Conservation (phyloP, 1,140 invertebrate species). For the Dryas iulia region DNA sequence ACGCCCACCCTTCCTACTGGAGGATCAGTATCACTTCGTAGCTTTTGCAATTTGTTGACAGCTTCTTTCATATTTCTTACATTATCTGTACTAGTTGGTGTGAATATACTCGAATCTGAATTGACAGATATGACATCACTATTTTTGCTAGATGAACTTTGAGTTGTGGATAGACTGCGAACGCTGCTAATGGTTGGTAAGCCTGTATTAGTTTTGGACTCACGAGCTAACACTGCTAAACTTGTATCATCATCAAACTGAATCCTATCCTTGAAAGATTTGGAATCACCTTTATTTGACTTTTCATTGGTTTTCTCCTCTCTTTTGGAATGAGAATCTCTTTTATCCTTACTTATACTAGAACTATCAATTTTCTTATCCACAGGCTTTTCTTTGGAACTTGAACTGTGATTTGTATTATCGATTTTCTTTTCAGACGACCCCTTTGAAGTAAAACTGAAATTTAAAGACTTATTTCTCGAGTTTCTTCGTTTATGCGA, state of each 20-base stretch:
- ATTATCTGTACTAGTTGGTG: constrained; percentile 55
- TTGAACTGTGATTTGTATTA: constrained; percentile 15
- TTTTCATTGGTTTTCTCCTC: constrained; percentile 31
- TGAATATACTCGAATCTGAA: constrained; percentile 53
- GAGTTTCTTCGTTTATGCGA: constrained; percentile 47
- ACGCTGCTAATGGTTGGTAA: constrained; percentile 65
- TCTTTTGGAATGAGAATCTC: constrained; percentile 27
- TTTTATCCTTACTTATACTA: constrained; percentile 30
- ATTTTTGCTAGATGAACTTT: constrained; percentile 25
- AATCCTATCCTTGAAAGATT: constrained; percentile 36
- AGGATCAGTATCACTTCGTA: constrained; percentile 42
- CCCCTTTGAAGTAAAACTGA: constrained; percentile 19
- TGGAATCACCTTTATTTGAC: constrained; percentile 16
- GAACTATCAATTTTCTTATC: not conserved
- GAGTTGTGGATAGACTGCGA: constrained; percentile 48
- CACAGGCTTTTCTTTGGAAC: not conserved
- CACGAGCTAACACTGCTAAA: constrained; percentile 49
- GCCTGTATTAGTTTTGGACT: constrained; percentile 30
- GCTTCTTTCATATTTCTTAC: constrained; percentile 57
- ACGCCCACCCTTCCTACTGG: constrained; percentile 62
- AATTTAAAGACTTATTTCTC: constrained; percentile 49
- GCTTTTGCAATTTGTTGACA: constrained; percentile 47
- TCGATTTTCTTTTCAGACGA: constrained; percentile 22
- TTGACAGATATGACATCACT: constrained; percentile 40
- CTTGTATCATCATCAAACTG: constrained; percentile 56